phyloP scores from a whole-genome alignment of 2,888 invertebrate genomes.

The Tachystola acroxantha region DNA sequence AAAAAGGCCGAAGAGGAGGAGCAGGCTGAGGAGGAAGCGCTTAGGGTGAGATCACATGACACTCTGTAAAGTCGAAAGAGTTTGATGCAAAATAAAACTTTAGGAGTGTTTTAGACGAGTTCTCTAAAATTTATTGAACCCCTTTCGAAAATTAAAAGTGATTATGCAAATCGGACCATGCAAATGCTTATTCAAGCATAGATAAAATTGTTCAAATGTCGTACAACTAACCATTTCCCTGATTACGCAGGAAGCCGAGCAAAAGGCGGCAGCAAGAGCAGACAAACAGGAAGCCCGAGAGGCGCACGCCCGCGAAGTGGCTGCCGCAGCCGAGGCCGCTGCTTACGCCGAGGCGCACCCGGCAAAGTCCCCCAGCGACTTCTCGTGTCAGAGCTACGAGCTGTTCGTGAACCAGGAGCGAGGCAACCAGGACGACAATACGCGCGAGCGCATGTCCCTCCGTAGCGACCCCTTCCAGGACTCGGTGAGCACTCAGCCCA shows the following conservation, averaged over 20 bases:
- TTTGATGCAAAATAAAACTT: too few relatives aligned
- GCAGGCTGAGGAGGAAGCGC: conserved; percentile 95
- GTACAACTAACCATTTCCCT: too few relatives aligned
- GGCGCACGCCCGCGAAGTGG: conserved; percentile 79
- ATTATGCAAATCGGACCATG: too few relatives aligned
- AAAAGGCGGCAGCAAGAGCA: conserved; percentile 85
- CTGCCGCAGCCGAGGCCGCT: conserved; percentile 81
- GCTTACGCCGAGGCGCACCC: conserved; percentile 80
- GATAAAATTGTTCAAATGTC: too few relatives aligned
- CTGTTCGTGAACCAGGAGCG: conserved; percentile 93
- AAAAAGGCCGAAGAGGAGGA: conserved; percentile 98
- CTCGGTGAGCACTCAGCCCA: conserved; percentile 90
- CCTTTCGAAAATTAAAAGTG: too few relatives aligned
- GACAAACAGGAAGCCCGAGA: conserved; percentile 80
- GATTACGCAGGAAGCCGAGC: conserved; percentile 93
- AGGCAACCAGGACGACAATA: conserved; percentile 92
- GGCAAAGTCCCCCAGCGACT: conserved; percentile 94
- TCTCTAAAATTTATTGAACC: too few relatives aligned
- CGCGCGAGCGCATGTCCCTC: conserved; percentile 94
- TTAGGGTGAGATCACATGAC: conserved; percentile 84
- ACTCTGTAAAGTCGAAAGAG: too few relatives aligned
- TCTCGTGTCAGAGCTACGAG: conserved; percentile 95
- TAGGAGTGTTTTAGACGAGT: too few relatives aligned
- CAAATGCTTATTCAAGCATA: too few relatives aligned
- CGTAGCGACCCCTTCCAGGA: conserved; percentile 91